Percentiles rank a stretch among this genome's conserved stretches.
These are phyloP conservation scores for Scaptodrosophila latifasciaeformis DNA, from an alignment of 2,888 invertebrate genomes.

Conservation along the genomic window DNA sequence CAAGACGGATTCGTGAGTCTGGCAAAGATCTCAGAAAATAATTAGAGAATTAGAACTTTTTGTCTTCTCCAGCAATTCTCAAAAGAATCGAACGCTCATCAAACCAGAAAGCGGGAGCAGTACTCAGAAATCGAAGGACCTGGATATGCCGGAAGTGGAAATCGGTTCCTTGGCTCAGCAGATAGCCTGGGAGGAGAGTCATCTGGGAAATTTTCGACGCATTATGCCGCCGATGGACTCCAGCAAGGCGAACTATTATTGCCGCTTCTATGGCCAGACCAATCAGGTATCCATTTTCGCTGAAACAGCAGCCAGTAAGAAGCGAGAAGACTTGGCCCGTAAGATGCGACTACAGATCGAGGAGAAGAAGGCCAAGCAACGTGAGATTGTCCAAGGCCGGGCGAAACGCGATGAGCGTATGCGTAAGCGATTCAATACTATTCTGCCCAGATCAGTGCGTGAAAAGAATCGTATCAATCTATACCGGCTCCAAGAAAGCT, in stretches of 20 bases:
- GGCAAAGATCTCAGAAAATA: no score
- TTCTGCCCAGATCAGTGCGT: constrained; percentile 76
- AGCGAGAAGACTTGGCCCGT: constrained; percentile 84
- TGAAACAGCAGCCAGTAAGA: constrained; percentile 85
- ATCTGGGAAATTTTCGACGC: constrained; percentile 82
- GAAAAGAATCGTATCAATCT: constrained; percentile 54
- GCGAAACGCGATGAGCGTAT: constrained; percentile 40
- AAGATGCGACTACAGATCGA: constrained; percentile 80
- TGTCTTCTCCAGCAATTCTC: constrained; percentile 20
- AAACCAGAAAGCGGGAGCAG: no score
- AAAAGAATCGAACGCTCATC: constrained; percentile 12
- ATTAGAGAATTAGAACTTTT: not conserved
- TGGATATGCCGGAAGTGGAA: constrained; percentile 7
- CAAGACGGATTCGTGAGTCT: constrained; percentile 58
- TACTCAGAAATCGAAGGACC: no score
- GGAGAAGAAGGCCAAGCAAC: constrained; percentile 68
- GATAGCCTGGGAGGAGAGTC: constrained; percentile 84
- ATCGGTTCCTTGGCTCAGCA: constrained; percentile 78
- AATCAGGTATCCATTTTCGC: constrained; percentile 81
- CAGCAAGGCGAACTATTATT: constrained; percentile 78
- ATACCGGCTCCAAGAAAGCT: constrained; percentile 56
- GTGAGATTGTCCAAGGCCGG: constrained; percentile 44
- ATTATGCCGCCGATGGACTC: constrained; percentile 79
- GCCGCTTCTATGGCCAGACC: constrained; percentile 82
- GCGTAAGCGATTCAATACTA: constrained; percentile 33